phyloP scores from a whole-genome alignment of 2,113 vertebrate species.

The Prunella fulvescens region DNA sequence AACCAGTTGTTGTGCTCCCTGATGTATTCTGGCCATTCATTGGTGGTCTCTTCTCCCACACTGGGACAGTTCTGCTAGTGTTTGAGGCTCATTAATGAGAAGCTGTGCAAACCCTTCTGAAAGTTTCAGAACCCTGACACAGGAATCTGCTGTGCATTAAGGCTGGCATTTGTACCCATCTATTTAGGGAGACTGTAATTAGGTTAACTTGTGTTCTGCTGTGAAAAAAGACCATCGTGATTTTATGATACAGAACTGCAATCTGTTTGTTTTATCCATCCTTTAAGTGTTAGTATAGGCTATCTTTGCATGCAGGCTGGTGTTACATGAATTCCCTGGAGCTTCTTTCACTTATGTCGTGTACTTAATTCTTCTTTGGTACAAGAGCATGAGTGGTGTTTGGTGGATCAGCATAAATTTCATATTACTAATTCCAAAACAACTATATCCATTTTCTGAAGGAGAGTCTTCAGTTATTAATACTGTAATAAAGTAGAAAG shows the following conservation, averaged over 20 bases:
- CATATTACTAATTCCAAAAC: background rate
- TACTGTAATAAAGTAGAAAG: background rate
- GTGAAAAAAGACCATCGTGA: background rate
- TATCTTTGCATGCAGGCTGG: background rate
- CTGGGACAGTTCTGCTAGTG: background rate
- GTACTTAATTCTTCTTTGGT: background rate
- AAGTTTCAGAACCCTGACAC: background rate
- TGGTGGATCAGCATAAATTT: background rate
- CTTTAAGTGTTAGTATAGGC: background rate
- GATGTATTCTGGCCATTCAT: background rate
- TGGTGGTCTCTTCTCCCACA: background rate
- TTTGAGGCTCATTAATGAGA: background rate
- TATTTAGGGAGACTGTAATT: constrained; percentile 3
- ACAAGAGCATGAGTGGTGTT: background rate
- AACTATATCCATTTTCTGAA: background rate
- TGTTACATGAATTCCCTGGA: background rate
- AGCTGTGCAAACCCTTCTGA: background rate
- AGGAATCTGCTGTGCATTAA: background rate
- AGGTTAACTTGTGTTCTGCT: background rate
- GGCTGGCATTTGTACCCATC: background rate
- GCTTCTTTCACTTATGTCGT: background rate
- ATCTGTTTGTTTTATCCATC: background rate
- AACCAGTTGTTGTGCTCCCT: background rate
- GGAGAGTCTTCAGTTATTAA: constrained; percentile 26
- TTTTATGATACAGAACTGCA: background rate